Base-by-base conservation (phyloP, 2,113 vertebrate species). In the Scolopax mira region DNA sequence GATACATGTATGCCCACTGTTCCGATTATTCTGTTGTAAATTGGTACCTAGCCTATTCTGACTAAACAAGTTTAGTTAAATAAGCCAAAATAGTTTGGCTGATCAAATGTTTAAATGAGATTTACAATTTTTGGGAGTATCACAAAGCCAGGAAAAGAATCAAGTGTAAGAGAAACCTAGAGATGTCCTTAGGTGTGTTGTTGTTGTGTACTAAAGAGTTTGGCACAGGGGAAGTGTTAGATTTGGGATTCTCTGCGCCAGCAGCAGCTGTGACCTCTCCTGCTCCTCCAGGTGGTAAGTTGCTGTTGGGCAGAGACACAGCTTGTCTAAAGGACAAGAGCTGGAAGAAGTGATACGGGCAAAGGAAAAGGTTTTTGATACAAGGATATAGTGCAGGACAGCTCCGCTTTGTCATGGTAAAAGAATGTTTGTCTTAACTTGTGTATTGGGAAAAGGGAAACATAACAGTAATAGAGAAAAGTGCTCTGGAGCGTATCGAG, bases 401-500 rank as follows among this genome's bases (percentile, higher is more conserved):
- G 35, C 0, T 48, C 27, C 27, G 8, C 11, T 35, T 60, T 49
- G 27, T 48, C 1, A 0, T 18, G 31, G 60, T 41, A 35, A 52
- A 60, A 4, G 10, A 67, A 13, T 83, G 23, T 77, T 79, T 65
- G 5, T 42, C 13, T 48, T 48, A 23, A 52, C 9, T 31, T 57
- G 5, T 33, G 2, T 46, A 5, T 42, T 22, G 75, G 66, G 19
- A 35, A 46, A n/a, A 30, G 54, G 77, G 81, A 79, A 23, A 21
- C 4, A 0, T n/a, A 10, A 6, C 6, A 4, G 41, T 18, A 39
- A 13, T 18, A 39, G 67, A 33, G 41, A 13, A 13, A 22, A 24
- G 21, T 10, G 11, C 11, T 62, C 15, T 35, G 0, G 6, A 23
- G 16, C 7, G 4, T 14, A 5, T 16, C 7, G 42, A 31, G 27